Percentiles rank a stretch among this genome's conserved stretches.
Conservation (phyloP, 1,140 invertebrate species). For the Drosophila neocordata region DNA sequence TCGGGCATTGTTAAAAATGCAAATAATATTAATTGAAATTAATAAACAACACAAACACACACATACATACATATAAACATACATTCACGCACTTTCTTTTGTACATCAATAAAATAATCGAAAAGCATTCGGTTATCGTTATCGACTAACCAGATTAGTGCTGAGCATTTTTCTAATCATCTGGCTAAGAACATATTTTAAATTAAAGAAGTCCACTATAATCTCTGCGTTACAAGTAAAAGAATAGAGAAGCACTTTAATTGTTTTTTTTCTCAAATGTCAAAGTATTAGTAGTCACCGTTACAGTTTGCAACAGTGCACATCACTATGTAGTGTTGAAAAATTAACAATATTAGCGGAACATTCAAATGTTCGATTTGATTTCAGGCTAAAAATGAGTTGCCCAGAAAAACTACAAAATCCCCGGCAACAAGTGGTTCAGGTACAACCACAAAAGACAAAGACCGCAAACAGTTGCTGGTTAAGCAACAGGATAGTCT, state of each 20-base stretch:
- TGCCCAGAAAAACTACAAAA: constrained; percentile 47
- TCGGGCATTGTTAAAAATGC: not conserved
- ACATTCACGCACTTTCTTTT: constrained; percentile 2
- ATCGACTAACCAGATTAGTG: not conserved
- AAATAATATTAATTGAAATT: constrained; percentile 7
- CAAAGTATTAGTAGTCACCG: not conserved
- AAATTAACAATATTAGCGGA: not conserved
- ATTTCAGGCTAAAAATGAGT: constrained; percentile 51
- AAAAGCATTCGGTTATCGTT: not conserved
- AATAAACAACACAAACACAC: constrained; percentile 7
- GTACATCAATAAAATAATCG: not conserved
- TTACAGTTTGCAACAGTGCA: not conserved
- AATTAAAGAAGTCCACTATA: too few species aligned
- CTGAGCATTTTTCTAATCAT: too few species aligned
- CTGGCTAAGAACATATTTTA: too few species aligned
- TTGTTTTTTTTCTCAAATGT: too few species aligned
- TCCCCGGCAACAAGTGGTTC: constrained; percentile 55
- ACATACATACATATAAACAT: constrained; percentile 4
- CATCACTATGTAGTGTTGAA: constrained; percentile 35
- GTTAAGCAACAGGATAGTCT: constrained; percentile 52
- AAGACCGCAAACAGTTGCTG: constrained; percentile 31
- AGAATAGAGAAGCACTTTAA: not conserved
- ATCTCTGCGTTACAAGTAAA: too few species aligned
- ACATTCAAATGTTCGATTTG: constrained; percentile 11
- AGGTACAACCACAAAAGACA: constrained; percentile 15